Base-by-base conservation (phyloP, 2,888 invertebrate genomes). In the Megastigmus dorsalis region DNA sequence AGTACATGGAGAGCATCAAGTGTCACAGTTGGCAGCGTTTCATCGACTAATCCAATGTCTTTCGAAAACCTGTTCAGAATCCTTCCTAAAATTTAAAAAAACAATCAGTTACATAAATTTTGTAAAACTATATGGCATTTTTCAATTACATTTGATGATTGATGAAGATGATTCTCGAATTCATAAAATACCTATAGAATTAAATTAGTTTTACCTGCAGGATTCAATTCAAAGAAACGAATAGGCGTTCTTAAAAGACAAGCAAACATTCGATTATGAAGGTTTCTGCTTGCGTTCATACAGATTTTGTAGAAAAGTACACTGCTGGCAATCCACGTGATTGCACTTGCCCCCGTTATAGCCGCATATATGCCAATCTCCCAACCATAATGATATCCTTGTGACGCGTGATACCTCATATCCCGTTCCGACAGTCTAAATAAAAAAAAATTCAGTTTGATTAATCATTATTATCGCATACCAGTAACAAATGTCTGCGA, bases 41-140 rank as follows among this genome's bases (percentile, higher is more conserved):
- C 95, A 82, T 95, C 95, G 43, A 95, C 91, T 1, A 93, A 90
- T 0, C 95, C 95, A 88, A 95, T 92, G 84, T 96, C 96, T 85
- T 95, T 95, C 0, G 95, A 94, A 88, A 96, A 96, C 70, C 95
- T 89, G 87, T 95, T 95, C 63, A 96, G 89, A 79, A 95, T 93
- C 15, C 95, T 91, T 20, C 95, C 95, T 92, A 82, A 33, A 78
- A 57, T 62, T 26, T 10, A 60, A 6, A 26, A 41, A 41, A n/a
- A 41, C 4, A 41, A 41, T 41, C 10, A n/a, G n/a, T 4, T 13
- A 41, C 3, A 41, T 41, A 41, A n/a, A 41, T 41, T 33, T 33
- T 33, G 33, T 33, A 33, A 33, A 5, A 33, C 3, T 33, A 5
- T 33, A 7, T 5, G 7, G 33, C 3, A 33, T 5, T 5, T 33